Evolutionary conservation across 2,113 vertebrate species (phyloP).

Genomic region (Menura novaehollandiae): DNA sequence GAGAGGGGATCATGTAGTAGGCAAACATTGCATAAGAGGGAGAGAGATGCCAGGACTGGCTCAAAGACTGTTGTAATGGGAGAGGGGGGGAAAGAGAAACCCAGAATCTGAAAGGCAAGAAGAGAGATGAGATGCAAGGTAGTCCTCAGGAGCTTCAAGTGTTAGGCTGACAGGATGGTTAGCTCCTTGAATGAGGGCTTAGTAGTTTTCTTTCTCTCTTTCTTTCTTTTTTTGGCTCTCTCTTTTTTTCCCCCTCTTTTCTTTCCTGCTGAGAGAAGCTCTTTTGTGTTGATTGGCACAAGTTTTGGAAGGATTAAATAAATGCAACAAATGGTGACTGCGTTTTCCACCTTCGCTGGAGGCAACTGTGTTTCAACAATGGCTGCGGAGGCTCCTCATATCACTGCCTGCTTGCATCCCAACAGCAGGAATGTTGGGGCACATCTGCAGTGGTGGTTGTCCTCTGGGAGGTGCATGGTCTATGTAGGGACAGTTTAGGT

Average conservation of each 20-base stretch:
- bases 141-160: not conserved
- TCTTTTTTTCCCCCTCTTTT: accelerated
- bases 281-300: conserved; percentile 33
- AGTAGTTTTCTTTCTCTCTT: not conserved
- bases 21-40: conserved; percentile 2
- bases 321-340: not conserved
- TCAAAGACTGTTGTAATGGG: not conserved
- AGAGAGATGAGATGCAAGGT: not conserved
- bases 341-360: conserved; percentile 11
- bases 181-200: not conserved
- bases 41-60: not conserved
- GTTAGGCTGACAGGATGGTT: not conserved
- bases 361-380: conserved; percentile 12
- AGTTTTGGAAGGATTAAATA: conserved; percentile 31
- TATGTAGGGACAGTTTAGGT: not conserved
- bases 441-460: not conserved
- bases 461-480: not conserved
- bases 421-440: not conserved
- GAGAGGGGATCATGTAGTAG: not conserved
- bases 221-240: accelerated
- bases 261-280: not conserved
- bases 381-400: not conserved
- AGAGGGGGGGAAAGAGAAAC: not conserved
- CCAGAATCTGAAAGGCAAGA: not conserved
- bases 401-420: not conserved